Base-by-base conservation (phyloP, 2,113 vertebrate genomes). In the Lampris incognitus region DNA sequence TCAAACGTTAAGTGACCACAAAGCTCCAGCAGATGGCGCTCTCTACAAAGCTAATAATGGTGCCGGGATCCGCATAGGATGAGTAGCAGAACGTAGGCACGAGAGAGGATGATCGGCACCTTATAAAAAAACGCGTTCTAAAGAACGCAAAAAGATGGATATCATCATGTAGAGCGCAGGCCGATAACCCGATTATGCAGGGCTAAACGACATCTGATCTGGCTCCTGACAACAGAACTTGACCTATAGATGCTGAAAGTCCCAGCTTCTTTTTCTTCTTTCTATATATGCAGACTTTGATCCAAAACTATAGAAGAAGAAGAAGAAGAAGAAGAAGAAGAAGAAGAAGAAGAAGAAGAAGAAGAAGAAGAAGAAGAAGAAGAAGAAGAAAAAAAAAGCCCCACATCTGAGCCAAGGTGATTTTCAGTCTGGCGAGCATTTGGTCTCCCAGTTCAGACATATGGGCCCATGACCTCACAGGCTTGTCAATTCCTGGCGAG, bases 21-120 rank as follows among this genome's bases (percentile, higher is more conserved):
- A 1, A n/a, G 3, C 9, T 59, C 89, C 93, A 93, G 86, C 85
- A 94, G 93, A 76, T 91, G 92, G 91, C 92, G 85, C 82, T 74
- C 9, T 66, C 10, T 72, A 74, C 87, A 87, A 86, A 88, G 68
- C 4, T 37, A 82, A 24, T 72, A 9, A 3, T 1, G 3, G 1
- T 55, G 36, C 42, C 69, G 72, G 65, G 50, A 48, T n/a, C 64
- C 39, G 58, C 42, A 64, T 39, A 66, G 57, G 40, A 56, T 24
- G 24, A 65, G 49, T 10, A 11, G 11, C 11, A n/a, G 13, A 69
- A 50, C 57, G 66, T 38, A 54, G 61, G 37, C 40, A 40, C 58
- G 58, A 11, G 39, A 46, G 42, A 46, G 6, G 63, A 44, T 68
- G 6, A 72, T 39, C 13, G 37, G 38, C 2, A 24, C 37, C 2